A percentile compares a stretch with the other conserved stretches of the same genome.
Conservation (phyloP, 2,888 invertebrate species). For the Campoletis raptor region DNA sequence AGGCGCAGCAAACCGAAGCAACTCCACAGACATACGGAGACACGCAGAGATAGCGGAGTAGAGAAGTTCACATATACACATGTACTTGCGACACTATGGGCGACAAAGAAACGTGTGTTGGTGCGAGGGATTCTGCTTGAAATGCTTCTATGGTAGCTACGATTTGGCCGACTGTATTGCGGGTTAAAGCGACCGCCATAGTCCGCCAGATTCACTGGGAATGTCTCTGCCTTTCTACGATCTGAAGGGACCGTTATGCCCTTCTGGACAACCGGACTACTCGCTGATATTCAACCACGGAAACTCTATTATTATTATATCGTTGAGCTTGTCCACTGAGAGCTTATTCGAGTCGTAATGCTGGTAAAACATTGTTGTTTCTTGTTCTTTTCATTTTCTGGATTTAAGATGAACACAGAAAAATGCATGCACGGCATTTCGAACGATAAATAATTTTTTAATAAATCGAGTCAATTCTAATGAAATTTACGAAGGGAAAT, state of each 20-base stretch:
- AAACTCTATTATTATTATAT: conserved; percentile 10
- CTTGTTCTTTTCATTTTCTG: background rate
- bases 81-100: conserved; percentile 25
- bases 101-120: conserved; percentile 58
- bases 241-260: conserved; percentile 37
- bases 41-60: conserved; percentile 32
- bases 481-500: background rate
- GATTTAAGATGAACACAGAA: background rate
- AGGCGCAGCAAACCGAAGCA: conserved; percentile 43
- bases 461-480: background rate
- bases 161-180: conserved; percentile 26
- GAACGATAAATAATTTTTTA: background rate
- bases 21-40: conserved; percentile 32
- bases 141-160: conserved; percentile 50
- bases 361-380: background rate
- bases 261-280: conserved; percentile 58
- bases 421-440: background rate
- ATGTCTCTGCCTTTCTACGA: conserved; percentile 49
- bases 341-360: background rate
- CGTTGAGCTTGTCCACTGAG: conserved; percentile 19
- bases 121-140: conserved; percentile 35
- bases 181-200: conserved; percentile 11
- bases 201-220: conserved; percentile 42
- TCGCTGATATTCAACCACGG: conserved; percentile 53
- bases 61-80: conserved; percentile 17